Conservation (phyloP, 2,888 invertebrate genomes). For the Agrilus mali region DNA sequence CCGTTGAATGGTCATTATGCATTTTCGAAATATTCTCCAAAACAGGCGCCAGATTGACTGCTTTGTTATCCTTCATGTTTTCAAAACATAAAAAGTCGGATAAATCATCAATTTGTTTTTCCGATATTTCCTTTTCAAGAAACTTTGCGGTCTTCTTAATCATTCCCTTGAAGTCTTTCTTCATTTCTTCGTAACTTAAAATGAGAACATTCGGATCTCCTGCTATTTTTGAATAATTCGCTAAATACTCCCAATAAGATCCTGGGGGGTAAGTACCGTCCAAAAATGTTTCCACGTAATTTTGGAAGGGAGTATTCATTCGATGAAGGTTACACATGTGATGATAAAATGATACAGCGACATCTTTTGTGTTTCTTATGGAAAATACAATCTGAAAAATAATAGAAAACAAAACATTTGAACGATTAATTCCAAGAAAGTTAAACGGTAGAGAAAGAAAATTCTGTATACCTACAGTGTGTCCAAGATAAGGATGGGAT, state of each 20-base stretch:
- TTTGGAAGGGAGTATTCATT: conserved; percentile 45
- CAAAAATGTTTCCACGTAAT: conserved; percentile 64
- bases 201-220: conserved; percentile 62
- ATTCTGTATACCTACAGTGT: too few relatives aligned
- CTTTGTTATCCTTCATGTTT: conserved; percentile 44
- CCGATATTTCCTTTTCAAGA: conserved; percentile 50
- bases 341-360: conserved; percentile 78
- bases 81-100: conserved; percentile 25
- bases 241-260: conserved; percentile 49
- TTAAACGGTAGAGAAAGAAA: too few relatives aligned
- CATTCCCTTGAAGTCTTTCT: conserved; percentile 50
- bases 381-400: conserved; percentile 65
- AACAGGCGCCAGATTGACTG: conserved; percentile 40
- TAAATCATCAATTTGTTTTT: conserved; percentile 45
- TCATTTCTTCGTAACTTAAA: conserved; percentile 74
- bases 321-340: conserved; percentile 64
- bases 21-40: conserved; percentile 18
- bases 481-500: too few relatives aligned
- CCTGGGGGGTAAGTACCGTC: conserved; percentile 51
- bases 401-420: not conserved
- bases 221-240: conserved; percentile 56
- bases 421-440: too few relatives aligned
- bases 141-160: conserved; percentile 61
- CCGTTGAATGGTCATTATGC: conserved; percentile 17
- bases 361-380: conserved; percentile 81